A percentile compares a stretch with the other conserved stretches of the same genome.
These are phyloP conservation scores for Campoplex capitator DNA, from an alignment of 2,888 invertebrate genomes.

Conservation along the genomic window DNA sequence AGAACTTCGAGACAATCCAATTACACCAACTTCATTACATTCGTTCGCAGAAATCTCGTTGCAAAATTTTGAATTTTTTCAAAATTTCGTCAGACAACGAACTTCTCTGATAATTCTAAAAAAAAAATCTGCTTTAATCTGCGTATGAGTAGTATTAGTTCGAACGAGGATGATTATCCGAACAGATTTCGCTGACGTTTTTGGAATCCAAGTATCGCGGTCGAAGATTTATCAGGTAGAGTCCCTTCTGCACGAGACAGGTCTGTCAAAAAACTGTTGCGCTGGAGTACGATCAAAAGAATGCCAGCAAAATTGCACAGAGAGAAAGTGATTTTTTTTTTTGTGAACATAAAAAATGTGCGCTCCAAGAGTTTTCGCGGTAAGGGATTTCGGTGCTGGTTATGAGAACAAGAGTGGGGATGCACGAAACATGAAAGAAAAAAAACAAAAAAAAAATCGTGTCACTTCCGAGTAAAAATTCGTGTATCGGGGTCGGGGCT, in stretches of 20 bases:
- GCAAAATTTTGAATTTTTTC: too few species aligned
- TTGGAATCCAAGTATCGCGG: slow-evolving; percentile 20
- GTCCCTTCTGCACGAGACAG: background rate
- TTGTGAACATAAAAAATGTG: background rate
- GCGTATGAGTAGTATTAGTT: too few species aligned
- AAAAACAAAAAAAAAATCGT: slow-evolving; percentile 28
- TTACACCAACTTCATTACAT: background rate
- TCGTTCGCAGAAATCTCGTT: background rate
- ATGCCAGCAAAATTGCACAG: slow-evolving; percentile 17
- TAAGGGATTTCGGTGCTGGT: too few species aligned
- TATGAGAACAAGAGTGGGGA: background rate
- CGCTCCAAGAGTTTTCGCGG: too few species aligned
- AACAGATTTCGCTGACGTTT: background rate
- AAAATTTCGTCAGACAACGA: too few species aligned
- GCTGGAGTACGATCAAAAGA: slow-evolving; percentile 26
- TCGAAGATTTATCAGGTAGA: slow-evolving; percentile 16
- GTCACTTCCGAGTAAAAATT: slow-evolving; percentile 65
- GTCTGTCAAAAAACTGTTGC: slow-evolving; percentile 31
- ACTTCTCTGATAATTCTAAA: too few species aligned
- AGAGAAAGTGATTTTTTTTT: background rate
- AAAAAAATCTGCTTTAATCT: too few species aligned
- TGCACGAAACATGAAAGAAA: background rate
- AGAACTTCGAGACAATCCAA: background rate
- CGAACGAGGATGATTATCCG: too few species aligned
- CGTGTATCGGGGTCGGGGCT: slow-evolving; percentile 40